Conservation (phyloP, 1,140 invertebrate genomes). For the Drosophila ironensis region DNA sequence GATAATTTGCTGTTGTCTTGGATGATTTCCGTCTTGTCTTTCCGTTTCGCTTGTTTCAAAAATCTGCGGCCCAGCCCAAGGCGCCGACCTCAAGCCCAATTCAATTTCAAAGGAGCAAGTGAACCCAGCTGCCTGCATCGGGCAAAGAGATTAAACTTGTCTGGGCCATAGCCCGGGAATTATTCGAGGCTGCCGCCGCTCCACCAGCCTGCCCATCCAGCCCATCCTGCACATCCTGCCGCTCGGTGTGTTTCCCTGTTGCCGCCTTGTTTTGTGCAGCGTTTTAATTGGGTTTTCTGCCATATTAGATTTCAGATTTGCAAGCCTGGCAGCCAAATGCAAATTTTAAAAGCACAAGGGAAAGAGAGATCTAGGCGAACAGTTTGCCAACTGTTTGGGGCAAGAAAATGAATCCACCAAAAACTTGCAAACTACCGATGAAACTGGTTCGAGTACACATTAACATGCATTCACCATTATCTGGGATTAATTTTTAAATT, state of each 20-base stretch:
- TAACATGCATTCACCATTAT: no score
- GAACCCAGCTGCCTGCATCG: slow-evolving; percentile 53
- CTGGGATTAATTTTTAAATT: no score
- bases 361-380: background rate
- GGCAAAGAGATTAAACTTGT: slow-evolving; percentile 67
- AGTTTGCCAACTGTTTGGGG: background rate
- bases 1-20: background rate
- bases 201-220: no score
- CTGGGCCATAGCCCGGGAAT: slow-evolving; percentile 52
- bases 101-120: slow-evolving; percentile 3
- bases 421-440: no score
- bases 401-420: background rate
- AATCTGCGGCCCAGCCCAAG: slow-evolving; percentile 31
- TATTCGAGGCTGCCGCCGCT: slow-evolving; percentile 53
- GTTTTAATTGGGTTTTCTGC: slow-evolving; percentile 75
- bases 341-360: no score
- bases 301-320: slow-evolving; percentile 67
- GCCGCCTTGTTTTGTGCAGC: slow-evolving; percentile 40
- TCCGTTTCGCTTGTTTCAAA: background rate
- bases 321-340: slow-evolving; percentile 18
- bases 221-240: slow-evolving; percentile 34
- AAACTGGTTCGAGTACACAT: no score
- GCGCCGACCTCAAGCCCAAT: slow-evolving; percentile 2
- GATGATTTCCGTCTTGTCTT: slow-evolving; percentile 1
- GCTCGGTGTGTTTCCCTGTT: background rate